Conservation (phyloP, 2,888 invertebrate genomes). For the Didymodactylos carnosus region DNA sequence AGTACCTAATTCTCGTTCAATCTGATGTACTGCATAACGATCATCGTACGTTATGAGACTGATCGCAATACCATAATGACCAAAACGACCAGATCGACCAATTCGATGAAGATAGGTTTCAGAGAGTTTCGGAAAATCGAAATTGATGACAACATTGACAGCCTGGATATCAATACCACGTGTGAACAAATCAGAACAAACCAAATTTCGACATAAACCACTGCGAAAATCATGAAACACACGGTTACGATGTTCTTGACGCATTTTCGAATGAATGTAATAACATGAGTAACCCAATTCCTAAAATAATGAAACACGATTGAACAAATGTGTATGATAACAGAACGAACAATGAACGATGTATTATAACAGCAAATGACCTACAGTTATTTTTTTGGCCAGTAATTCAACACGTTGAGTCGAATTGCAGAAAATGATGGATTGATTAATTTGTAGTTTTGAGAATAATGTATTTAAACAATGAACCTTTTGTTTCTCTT, state of each 20-base stretch:
- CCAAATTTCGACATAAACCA: slow-evolving; percentile 89
- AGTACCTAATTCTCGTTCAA: slow-evolving; percentile 92
- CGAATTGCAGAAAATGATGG: slow-evolving; percentile 98
- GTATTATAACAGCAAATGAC: no score
- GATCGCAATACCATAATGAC: slow-evolving; percentile 94
- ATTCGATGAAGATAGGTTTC: slow-evolving; percentile 99
- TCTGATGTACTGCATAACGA: slow-evolving; percentile 81
- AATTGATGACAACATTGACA: slow-evolving; percentile 98
- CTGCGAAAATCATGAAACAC: slow-evolving; percentile 98
- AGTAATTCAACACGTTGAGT: slow-evolving; percentile 94
- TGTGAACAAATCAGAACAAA: slow-evolving; percentile 75
- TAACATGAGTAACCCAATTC: slow-evolving; percentile 98
- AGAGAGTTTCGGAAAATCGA: slow-evolving; percentile 98
- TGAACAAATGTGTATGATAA: no score
- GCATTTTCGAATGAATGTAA: slow-evolving; percentile 99
- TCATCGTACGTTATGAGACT: slow-evolving; percentile 98
- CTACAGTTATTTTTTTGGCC: slow-evolving; percentile 98
- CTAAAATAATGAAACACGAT: no score
- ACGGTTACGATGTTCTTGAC: slow-evolving; percentile 77
- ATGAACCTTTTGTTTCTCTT: slow-evolving; percentile 98
- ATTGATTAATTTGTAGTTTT: slow-evolving; percentile 97
- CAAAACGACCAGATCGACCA: slow-evolving; percentile 90
- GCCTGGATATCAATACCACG: slow-evolving; percentile 98
- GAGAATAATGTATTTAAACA: slow-evolving; percentile 98
- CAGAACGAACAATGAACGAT: no score